Base-by-base conservation (phyloP, 2,797 vertebrate genomes). In the Oryzias dopingdopingensis region DNA sequence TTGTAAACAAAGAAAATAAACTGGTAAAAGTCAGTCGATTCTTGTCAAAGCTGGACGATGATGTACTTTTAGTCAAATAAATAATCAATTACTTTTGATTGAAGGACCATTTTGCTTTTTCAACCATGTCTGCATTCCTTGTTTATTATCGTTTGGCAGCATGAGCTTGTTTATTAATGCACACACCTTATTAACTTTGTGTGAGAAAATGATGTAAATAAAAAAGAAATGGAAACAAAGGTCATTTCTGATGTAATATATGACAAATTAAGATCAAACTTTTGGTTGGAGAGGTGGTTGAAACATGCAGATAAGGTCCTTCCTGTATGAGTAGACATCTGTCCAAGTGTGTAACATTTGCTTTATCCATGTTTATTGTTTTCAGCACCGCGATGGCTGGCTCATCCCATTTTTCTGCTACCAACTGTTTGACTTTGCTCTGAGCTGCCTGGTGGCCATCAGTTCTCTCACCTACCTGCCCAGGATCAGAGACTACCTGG, bases 371-470 rank as follows among this genome's bases (percentile, higher is more conserved):
- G 4, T 66, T 14, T 7, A 2, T 52, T 52, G 41, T 26, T 52
- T 17, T 24, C 79, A 99, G 97, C 95, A 98, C 64, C 96, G 96
- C 45, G 96, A 96, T 12, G 95, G 96, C 20, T 98, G 96, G 96
- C 91, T 99, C 85, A 97, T 99, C 65, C 97, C 97, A 0, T 99
- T 99, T 86, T 96, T 99, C 90, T 99, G 97, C 91, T 99, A 97
- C 85, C 96, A 98, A 80, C 91, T 99, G 62, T 99, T 99, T 90
- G 96, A 98, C 88, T 99, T 99, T 46, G 96, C 97, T 65, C 92
- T 99, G 75, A 96, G 94, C 82, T 99, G 97, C 78, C 89, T 99
- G 84, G 94, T 99, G 84, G 96, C 96, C 72, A 93, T 99, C 90
- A 98, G 96, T 69, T 98, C 96, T 63, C 92, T 99, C 73, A 98